A percentile compares a stretch with the other conserved stretches of the same genome.
Evolutionary conservation across 2,113 vertebrate species (phyloP).

Genomic region (Sylvia atricapilla): DNA sequence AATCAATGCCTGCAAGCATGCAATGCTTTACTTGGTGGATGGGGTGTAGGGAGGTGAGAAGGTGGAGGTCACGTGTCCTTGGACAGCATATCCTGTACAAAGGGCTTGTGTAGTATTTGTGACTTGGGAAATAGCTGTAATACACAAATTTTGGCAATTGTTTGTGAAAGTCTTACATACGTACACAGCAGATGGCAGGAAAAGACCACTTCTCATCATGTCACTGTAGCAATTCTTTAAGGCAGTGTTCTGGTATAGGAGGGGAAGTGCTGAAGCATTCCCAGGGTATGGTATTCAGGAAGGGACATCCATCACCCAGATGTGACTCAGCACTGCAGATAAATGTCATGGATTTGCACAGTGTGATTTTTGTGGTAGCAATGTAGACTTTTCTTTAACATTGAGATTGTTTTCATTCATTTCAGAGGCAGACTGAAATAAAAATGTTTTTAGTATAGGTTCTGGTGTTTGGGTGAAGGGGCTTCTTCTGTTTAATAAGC

Average conservation of each 20-base stretch:
- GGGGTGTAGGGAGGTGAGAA: not conserved
- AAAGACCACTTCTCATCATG: not conserved
- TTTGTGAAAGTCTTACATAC: not conserved
- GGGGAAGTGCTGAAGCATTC: not conserved
- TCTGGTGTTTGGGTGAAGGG: not conserved
- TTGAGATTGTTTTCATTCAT: not conserved
- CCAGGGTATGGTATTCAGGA: not conserved
- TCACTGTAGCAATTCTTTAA: not conserved
- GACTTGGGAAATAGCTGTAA: not conserved
- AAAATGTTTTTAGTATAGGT: not conserved
- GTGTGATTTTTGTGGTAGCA: not conserved
- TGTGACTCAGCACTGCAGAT: slow-evolving; percentile 15
- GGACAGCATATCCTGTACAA: not conserved
- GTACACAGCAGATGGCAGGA: not conserved
- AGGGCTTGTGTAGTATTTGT: not conserved
- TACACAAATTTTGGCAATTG: not conserved
- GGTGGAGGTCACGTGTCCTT: not conserved
- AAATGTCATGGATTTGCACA: not conserved
- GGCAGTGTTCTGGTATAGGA: not conserved
- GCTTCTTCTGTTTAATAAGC: not conserved
- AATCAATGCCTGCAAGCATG: not conserved
- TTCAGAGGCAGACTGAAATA: not conserved
- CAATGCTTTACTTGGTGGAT: not conserved
- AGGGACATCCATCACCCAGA: not conserved
- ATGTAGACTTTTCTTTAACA: not conserved